Base-by-base conservation (phyloP, 2,888 invertebrate genomes). In the Drosophila rellima region DNA sequence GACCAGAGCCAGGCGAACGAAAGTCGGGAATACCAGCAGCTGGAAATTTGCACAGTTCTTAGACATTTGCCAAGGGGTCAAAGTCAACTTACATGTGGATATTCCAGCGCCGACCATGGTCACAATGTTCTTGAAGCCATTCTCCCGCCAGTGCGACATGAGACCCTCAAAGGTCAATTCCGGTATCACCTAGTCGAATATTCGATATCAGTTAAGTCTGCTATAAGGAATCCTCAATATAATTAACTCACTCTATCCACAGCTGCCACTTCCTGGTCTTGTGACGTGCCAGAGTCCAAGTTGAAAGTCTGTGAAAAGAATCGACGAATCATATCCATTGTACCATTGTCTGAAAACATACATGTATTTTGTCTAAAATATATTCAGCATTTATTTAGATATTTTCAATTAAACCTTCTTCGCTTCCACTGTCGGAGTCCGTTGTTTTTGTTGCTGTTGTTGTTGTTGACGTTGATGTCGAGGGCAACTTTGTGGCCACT, bases 101-200 rank as follows among this genome's bases (percentile, higher is more conserved):
- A 99, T 98, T 54, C 99, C 99, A 80, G 99, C 99, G 69, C 99
- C 99, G 68, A 98, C 96, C 95, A 99, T 95, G 0, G 98, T 98
- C 63, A 99, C 96, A 61, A 99, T 95, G 84, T 97, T 97, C 91
- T 95, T 95, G 90, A 97, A 96, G 72, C 95, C 94, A 40, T 94
- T 94, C 66, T 94, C 94, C 80, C 96, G 95, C 75, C 98, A 97
- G 93, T 96, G 97, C 57, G 95, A 94, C 0, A 95, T 95, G 56
- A 98, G 93, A 1, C 96, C 97, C 80, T 96, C 96, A 72, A 98
- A 93, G 56, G 94, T 95, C 39, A 96, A 93, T 83, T 96, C 95
- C 29, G 95, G 94, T 55, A 97, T 93, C 51, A 96, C 94, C 93
- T 95, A 91, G 26, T 31, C 15, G 3, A 13, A 56, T 7, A n/a